phyloP scores from a whole-genome alignment of 1,140 invertebrate genomes.

The Holcopasites calliopsidis region DNA sequence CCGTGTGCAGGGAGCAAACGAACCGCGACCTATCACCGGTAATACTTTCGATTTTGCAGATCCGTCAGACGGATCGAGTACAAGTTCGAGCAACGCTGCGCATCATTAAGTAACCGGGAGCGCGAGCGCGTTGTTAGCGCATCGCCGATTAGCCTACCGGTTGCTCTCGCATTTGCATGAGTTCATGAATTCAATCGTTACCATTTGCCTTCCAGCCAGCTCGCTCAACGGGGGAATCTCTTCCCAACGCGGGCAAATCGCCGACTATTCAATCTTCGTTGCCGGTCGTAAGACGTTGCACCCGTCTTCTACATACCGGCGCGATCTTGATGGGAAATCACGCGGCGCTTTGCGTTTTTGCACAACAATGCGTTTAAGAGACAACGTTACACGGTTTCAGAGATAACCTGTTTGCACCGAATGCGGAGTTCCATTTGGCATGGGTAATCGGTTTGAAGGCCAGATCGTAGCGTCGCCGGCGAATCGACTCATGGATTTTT shows the following conservation, averaged over 20 bases:
- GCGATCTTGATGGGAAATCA: constrained; percentile 4
- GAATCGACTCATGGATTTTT: constrained; percentile 7
- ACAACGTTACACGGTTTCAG: background rate
- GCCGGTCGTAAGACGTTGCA: background rate
- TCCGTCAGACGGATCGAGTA: background rate
- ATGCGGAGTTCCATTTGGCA: no score
- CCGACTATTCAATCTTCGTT: constrained; percentile 2
- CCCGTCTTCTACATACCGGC: background rate
- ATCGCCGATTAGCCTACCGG: constrained; percentile 5
- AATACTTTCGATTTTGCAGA: constrained; percentile 44
- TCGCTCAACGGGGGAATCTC: background rate
- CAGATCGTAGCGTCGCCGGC: constrained; percentile 1
- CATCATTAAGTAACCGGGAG: constrained; percentile 22
- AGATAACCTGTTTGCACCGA: background rate
- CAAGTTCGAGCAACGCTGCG: background rate
- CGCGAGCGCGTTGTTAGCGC: constrained; percentile 25
- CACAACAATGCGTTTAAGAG: constrained; percentile 3
- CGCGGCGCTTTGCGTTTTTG: constrained; percentile 10
- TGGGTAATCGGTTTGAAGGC: background rate
- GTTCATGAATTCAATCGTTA: constrained; percentile 13
- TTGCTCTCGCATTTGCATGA: constrained; percentile 15
- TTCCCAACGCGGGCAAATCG: constrained; percentile 8
- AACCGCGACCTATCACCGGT: constrained; percentile 10
- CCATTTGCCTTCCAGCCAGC: background rate
- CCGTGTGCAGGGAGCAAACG: background rate